A percentile compares a stretch with the other conserved stretches of the same genome.
Evolutionary conservation across 2,797 vertebrate species (phyloP).

Genomic region (Macropus fuliginosus): DNA sequence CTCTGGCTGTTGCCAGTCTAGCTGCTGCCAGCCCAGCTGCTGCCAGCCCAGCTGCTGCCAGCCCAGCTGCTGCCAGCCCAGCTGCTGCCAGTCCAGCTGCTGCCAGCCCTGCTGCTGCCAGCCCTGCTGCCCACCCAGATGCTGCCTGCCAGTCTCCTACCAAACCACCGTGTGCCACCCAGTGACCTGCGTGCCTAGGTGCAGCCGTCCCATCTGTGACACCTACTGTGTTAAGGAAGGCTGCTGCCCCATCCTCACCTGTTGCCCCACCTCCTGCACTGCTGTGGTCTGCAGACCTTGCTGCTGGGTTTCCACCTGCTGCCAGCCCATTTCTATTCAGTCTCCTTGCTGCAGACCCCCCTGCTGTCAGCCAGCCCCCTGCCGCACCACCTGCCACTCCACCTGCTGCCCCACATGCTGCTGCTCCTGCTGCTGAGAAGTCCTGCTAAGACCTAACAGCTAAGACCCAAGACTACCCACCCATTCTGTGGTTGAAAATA

Average conservation of each 20-base stretch:
- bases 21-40: constrained; percentile 15
- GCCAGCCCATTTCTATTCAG: constrained; percentile 1
- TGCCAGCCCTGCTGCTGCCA: constrained; percentile 51
- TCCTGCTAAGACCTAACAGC: neutral
- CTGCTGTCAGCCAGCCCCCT: constrained; percentile 30
- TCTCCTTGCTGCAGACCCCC: constrained; percentile 25
- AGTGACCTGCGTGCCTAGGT: neutral
- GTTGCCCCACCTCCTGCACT: neutral
- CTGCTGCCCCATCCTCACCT: constrained; percentile 32
- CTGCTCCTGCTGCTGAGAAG: constrained; percentile 38
- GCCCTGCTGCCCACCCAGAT: neutral
- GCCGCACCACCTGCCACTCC: constrained; percentile 33
- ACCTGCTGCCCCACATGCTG: constrained; percentile 34
- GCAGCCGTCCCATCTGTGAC: neutral
- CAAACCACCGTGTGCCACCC: neutral
- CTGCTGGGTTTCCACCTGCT: constrained; percentile 26
- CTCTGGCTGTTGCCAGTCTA: neutral
- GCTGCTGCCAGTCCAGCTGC: constrained; percentile 26
- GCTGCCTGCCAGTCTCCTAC: neutral
- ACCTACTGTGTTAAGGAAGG: neutral
- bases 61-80: constrained; percentile 10
- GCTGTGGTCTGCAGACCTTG: neutral
- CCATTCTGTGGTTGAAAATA: neutral
- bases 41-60: constrained; percentile 20
- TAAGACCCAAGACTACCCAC: neutral